Percentiles rank a stretch among this genome's conserved stretches.
Conservation (phyloP, 2,113 vertebrate genomes). For the Pristiophorus japonicus region DNA sequence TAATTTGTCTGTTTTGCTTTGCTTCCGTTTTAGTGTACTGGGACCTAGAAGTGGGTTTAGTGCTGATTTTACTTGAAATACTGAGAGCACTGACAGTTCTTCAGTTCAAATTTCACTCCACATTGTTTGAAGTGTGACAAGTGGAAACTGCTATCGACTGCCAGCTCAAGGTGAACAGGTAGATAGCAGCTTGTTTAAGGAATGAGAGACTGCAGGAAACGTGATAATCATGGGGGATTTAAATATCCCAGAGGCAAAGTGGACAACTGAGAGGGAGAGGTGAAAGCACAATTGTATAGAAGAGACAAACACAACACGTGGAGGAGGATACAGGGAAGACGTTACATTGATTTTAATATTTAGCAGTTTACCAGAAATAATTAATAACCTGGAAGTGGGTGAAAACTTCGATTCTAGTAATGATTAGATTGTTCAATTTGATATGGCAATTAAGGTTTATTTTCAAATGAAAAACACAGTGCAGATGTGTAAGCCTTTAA, state of each 20-base stretch:
- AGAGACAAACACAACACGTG: neutral
- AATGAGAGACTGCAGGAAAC: neutral
- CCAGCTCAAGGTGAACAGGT: neutral
- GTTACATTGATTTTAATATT: neutral
- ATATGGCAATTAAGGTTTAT: neutral
- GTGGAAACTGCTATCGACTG: neutral
- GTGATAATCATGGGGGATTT: neutral
- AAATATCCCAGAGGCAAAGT: neutral
- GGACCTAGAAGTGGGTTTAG: neutral
- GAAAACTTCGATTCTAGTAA: neutral
- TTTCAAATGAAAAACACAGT: neutral
- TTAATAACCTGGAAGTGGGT: constrained; percentile 20
- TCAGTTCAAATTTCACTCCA: constrained; percentile 1
- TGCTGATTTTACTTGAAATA: neutral
- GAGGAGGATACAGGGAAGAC: neutral
- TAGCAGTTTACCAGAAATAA: constrained; percentile 12
- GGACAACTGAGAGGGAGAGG: neutral
- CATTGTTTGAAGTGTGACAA: neutral
- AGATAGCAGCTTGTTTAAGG: neutral
- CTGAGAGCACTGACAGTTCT: neutral
- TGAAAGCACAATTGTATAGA: neutral
- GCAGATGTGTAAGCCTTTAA: neutral
- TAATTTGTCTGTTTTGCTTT: neutral
- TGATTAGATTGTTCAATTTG: constrained; percentile 14
- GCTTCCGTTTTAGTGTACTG: neutral